Evolutionary conservation across 2,888 invertebrate species (phyloP).

Genomic region (Eupithecia pulchellata): DNA sequence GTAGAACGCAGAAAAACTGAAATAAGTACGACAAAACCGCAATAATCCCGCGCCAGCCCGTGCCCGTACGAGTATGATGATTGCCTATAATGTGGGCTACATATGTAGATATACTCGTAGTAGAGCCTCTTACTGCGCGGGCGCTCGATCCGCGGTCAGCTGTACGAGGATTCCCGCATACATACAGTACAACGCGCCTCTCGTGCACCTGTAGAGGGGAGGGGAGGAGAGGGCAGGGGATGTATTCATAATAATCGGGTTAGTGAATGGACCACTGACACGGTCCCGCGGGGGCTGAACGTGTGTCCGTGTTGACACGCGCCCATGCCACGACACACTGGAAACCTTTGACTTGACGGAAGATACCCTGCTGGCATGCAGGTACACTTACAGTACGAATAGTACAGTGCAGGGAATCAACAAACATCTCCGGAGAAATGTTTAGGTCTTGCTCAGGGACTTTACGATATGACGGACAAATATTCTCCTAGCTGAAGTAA

Average conservation of each 20-base stretch:
- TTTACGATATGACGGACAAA: background rate
- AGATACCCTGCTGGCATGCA: slow-evolving; percentile 46
- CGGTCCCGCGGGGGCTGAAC: slow-evolving; percentile 80
- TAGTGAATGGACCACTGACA: slow-evolving; percentile 83
- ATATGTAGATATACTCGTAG: no score
- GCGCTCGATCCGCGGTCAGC: slow-evolving; percentile 78
- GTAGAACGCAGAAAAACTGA: no score
- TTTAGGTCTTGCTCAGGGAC: slow-evolving; percentile 18
- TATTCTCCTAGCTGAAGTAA: background rate
- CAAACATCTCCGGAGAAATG: slow-evolving; percentile 51
- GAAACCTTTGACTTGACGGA: slow-evolving; percentile 59
- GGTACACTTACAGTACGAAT: background rate
- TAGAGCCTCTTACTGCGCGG: slow-evolving; percentile 73
- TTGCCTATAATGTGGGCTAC: no score
- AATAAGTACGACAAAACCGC: no score
- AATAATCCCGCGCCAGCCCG: no score
- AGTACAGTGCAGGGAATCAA: slow-evolving; percentile 45
- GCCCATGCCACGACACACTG: slow-evolving; percentile 73
- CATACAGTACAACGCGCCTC: slow-evolving; percentile 73
- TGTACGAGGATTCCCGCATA: slow-evolving; percentile 78
- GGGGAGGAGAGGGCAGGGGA: slow-evolving; percentile 63
- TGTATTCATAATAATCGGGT: slow-evolving; percentile 81
- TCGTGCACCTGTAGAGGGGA: background rate
- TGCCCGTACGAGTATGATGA: no score
- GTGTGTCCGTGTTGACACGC: slow-evolving; percentile 73